A percentile compares a stretch with the other conserved stretches of the same genome.
These are phyloP conservation scores for Axis porcinus DNA, from an alignment of 2,113 vertebrate species.

Conservation along the genomic window DNA sequence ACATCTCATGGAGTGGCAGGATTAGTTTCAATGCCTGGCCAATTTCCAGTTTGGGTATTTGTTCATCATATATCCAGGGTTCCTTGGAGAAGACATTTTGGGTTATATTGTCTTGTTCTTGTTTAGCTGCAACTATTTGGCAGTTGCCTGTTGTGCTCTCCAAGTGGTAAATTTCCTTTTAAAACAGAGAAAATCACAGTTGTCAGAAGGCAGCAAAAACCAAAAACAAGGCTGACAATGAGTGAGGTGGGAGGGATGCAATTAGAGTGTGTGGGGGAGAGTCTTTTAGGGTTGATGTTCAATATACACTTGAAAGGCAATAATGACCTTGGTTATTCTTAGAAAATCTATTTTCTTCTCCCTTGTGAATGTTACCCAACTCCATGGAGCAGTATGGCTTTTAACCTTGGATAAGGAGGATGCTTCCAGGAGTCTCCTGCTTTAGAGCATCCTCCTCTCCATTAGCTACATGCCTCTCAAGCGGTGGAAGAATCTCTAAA, in stretches of 20 bases:
- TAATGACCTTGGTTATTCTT: constrained; percentile 33
- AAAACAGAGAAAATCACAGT: constrained; percentile 46
- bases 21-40: background rate
- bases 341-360: constrained; percentile 27
- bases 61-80: background rate
- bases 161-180: background rate
- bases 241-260: background rate
- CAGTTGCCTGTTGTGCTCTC: constrained; percentile 20
- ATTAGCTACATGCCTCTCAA: background rate
- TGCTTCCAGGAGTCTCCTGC: background rate
- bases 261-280: constrained; percentile 5
- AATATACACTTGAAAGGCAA: background rate
- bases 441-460: background rate
- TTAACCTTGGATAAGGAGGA: background rate
- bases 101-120: constrained; percentile 13
- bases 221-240: background rate
- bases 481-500: background rate
- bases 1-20: background rate
- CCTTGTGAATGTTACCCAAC: background rate
- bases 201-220: background rate
- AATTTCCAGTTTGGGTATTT: background rate
- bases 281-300: constrained; percentile 17
- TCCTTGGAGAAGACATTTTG: background rate
- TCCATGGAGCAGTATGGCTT: background rate
- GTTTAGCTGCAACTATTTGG: constrained; percentile 10